Base-by-base conservation (phyloP, 2,113 vertebrate species). In the Bombycilla garrulus region DNA sequence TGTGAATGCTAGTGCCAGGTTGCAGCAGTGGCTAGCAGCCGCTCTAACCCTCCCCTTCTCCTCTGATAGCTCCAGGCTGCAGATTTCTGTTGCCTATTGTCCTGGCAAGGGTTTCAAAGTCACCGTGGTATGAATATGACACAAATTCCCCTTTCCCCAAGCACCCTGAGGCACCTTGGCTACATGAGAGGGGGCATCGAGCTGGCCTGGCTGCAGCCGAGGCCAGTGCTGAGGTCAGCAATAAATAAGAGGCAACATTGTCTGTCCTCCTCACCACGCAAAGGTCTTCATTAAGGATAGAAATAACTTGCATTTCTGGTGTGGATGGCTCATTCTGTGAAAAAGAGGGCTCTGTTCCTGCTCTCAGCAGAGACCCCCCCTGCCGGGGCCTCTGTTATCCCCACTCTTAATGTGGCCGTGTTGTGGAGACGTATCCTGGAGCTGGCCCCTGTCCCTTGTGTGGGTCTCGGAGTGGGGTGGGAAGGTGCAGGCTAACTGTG, bases 271-370 rank as follows among this genome's bases (percentile, higher is more conserved):
- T 96, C 73, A 65, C 96, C 93, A 96, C 1, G 96, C 92, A 96
- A 95, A 97, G 93, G 92, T 96, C 97, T 97, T 97, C 95, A 97
- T 98, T 96, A 97, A 96, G 97, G 96, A 97, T 88, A 97, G 98
- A 98, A 98, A 98, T 98, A 98, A 97, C 97, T 98, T 96, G 93
- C 97, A 98, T 98, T 98, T 98, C 97, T 98, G 96, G 76, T 93
- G 91, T 9, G 26, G 93, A 93, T 57, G 61, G 94, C 95, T 97
- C 90, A 85, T 92, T 89, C 58, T 97, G 50, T 96, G 93, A 98
- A 96, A 98, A 98, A 97, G 96, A 95, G 83, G 71, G 76, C 97
- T 98, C 96, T 98, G 98, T 98, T 98, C 88, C 81, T 94, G 67
- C 81, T 90, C 90, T 89, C 71, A 86, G 78, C 87, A 88, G 91